These are phyloP conservation scores for Laupala kohalensis DNA, from an alignment of 1,140 invertebrate species.

Conservation along the genomic window DNA sequence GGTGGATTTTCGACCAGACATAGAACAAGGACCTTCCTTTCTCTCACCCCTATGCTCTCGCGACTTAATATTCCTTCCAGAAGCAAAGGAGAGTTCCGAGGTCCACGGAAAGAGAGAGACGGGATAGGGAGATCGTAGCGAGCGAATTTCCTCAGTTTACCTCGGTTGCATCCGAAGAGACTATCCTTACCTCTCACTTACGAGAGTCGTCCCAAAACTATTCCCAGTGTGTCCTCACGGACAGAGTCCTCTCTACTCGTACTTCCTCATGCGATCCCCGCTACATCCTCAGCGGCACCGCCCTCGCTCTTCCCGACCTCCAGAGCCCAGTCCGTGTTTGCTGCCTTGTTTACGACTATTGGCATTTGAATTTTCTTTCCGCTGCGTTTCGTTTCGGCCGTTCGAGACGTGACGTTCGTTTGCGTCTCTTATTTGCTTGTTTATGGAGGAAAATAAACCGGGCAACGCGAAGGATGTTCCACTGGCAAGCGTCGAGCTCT, in stretches of 20 bases:
- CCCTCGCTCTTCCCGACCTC: background rate
- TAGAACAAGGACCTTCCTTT: background rate
- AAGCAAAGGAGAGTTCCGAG: background rate
- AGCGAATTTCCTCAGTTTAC: background rate
- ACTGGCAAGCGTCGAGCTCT: background rate
- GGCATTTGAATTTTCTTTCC: background rate
- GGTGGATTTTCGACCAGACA: background rate
- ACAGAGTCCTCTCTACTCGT: no score
- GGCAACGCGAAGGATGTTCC: background rate
- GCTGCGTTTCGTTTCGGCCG: background rate
- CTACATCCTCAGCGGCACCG: no score
- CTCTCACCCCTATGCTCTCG: background rate
- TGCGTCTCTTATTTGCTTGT: background rate
- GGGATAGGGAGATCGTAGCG: background rate
- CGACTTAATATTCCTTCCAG: background rate
- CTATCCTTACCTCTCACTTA: background rate
- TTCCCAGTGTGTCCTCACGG: no score
- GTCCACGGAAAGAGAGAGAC: no score
- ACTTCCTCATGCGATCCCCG: no score
- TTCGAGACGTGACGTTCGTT: background rate
- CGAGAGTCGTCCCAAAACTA: no score
- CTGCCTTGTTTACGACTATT: background rate
- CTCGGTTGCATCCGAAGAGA: background rate
- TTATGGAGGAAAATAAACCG: background rate
- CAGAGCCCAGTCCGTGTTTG: background rate